Base-by-base conservation (phyloP, 2,113 vertebrate genomes). In the Hassar affinis region DNA sequence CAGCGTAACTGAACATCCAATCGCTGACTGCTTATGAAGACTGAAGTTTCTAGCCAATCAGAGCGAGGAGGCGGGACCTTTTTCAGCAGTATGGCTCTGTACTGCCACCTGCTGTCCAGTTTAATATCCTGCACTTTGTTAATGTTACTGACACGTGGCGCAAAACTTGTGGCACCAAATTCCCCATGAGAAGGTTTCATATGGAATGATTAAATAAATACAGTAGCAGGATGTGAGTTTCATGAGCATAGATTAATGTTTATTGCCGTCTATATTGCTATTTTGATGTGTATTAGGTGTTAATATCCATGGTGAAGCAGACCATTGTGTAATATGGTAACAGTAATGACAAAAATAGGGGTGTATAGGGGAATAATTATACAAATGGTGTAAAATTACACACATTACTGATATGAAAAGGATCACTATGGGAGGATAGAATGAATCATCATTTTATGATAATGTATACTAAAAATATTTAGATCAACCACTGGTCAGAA, bases 101-200 rank as follows among this genome's bases (percentile, higher is more conserved):
- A 38, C 51, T 77, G 74, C 74, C 74, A 35, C 74, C 51, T 77
- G 51, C 30, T 77, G 74, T 22, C 4, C 10, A 77, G 30, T 35
- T 77, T 22, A 15, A 56, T 25, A 27, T 54, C 6, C 27, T 54
- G 30, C 74, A 77, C 47, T 33, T 0, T 51, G 5, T 25, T 22
- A 72, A 12, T 45, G 45, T 27, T 17, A 49, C 45, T 76, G 72
- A 76, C 72, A 76, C 72, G 72, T 76, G 49, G 72, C 72, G 47
- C 27, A 33, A 9, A 52, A 33, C 17, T 33, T 52, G 3, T 42
- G 38, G 2, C 14, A 30, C 0, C 7, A 6, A 33, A 51, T n/a
- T 71, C 45, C 6, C 5, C 42, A n/a, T 49, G 14, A 2, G 25
- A 42, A 42, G 6, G 38, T 2, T 51, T 30, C 38, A 45, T 69